A percentile compares a stretch with the other conserved stretches of the same genome.
phyloP scores from a whole-genome alignment of 2,888 invertebrate species.

The Baccha elongata region DNA sequence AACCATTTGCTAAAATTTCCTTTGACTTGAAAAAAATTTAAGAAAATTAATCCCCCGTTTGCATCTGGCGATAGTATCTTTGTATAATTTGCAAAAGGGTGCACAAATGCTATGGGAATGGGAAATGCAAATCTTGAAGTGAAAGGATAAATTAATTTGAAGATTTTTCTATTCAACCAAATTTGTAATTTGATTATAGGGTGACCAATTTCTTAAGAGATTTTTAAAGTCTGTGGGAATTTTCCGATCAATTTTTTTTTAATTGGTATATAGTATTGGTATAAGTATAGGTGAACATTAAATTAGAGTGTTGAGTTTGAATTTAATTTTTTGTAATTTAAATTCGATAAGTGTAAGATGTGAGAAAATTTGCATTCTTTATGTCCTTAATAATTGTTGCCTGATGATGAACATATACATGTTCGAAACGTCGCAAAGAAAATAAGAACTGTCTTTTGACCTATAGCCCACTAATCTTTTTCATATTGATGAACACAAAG shows the following conservation, averaged over 20 bases:
- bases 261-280: too few species aligned
- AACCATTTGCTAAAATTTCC: slow-evolving; percentile 32
- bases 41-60: slow-evolving; percentile 64
- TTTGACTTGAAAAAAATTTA: slow-evolving; percentile 1
- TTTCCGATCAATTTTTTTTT: neutral
- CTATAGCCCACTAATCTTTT: too few species aligned
- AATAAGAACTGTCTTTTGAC: too few species aligned
- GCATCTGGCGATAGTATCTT: slow-evolving; percentile 44
- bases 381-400: too few species aligned
- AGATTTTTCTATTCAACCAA: neutral
- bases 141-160: slow-evolving; percentile 25
- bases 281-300: too few species aligned
- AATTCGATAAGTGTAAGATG: too few species aligned
- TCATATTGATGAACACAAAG: too few species aligned
- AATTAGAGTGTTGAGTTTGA: too few species aligned
- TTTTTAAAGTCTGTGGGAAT: slow-evolving; percentile 25
- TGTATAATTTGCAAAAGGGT: slow-evolving; percentile 55
- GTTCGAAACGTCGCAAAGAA: too few species aligned
- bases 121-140: slow-evolving; percentile 61
- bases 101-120: slow-evolving; percentile 1
- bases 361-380: too few species aligned
- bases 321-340: too few species aligned
- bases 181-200: slow-evolving; percentile 60
- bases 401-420: too few species aligned
- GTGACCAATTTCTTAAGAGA: neutral